phyloP scores from a whole-genome alignment of 1,140 invertebrate species.

The Cyphomyrmex costatus region DNA sequence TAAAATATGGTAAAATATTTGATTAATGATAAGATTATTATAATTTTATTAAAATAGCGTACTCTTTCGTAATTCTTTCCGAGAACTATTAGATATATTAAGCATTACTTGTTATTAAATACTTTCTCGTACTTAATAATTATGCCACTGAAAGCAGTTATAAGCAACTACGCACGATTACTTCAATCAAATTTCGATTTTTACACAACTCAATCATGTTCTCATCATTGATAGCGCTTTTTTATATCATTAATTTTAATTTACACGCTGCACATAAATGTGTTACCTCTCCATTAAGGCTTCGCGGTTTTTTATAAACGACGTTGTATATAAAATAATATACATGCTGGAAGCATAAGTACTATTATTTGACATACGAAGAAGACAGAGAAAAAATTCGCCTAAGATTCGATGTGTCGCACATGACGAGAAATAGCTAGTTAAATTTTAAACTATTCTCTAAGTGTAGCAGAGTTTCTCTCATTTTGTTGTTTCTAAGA shows the following conservation, averaged over 20 bases:
- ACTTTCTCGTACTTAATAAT: background rate
- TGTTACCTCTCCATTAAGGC: constrained; percentile 8
- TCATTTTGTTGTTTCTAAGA: background rate
- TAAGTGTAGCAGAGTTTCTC: constrained; percentile 33
- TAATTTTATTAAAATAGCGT: background rate
- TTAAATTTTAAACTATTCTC: constrained; percentile 36
- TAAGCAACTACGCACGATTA: background rate
- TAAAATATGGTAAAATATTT: background rate
- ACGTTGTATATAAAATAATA: constrained; percentile 82
- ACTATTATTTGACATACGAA: constrained; percentile 67
- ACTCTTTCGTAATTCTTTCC: background rate
- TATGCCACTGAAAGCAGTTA: no score
- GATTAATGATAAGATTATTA: background rate
- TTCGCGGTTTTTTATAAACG: constrained; percentile 68
- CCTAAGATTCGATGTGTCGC: constrained; percentile 46
- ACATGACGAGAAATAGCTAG: background rate
- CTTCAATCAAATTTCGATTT: constrained; percentile 3
- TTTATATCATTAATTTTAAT: background rate
- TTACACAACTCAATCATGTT: background rate
- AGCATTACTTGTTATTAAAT: background rate
- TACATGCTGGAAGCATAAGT: constrained; percentile 80
- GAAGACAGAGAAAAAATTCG: constrained; percentile 26
- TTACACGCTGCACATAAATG: background rate
- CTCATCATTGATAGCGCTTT: background rate
- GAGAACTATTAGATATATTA: background rate